A percentile compares a stretch with the other conserved stretches of the same genome.
phyloP scores from a whole-genome alignment of 2,797 vertebrate species.

The Mormyrops boulengeri region DNA sequence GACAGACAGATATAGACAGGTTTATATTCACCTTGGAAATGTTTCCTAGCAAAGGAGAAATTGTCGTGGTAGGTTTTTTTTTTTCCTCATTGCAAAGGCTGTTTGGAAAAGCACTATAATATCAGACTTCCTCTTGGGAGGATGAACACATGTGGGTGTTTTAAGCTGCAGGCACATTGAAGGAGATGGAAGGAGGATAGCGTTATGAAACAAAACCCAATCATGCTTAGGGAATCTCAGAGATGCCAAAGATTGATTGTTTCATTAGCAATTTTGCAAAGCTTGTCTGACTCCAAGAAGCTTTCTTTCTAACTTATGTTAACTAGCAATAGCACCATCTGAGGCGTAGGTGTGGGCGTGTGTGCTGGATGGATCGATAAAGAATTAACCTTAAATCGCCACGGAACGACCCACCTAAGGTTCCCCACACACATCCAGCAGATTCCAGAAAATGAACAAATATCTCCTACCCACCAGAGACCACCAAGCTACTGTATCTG shows the following conservation, averaged over 20 bases:
- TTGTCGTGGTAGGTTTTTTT: neutral
- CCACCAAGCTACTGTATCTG: neutral
- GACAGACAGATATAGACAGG: neutral
- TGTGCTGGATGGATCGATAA: slow-evolving; percentile 29
- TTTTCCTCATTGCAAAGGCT: neutral
- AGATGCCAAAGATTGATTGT: slow-evolving; percentile 37
- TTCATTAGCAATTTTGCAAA: slow-evolving; percentile 41
- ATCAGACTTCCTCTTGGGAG: neutral
- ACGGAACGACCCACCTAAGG: neutral
- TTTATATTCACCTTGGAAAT: slow-evolving; percentile 31
- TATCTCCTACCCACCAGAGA: slow-evolving; percentile 12
- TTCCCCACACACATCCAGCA: neutral
- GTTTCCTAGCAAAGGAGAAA: slow-evolving; percentile 36
- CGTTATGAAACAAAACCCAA: slow-evolving; percentile 40
- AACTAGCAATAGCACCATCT: slow-evolving; percentile 23
- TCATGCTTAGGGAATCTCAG: slow-evolving; percentile 35
- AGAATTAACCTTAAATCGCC: slow-evolving; percentile 19
- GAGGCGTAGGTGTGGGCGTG: slow-evolving; percentile 15
- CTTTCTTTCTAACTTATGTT: slow-evolving; percentile 27
- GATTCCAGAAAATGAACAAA: slow-evolving; percentile 19
- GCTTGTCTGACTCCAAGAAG: slow-evolving; percentile 31
- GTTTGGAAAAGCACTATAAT: neutral
- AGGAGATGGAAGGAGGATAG: slow-evolving; percentile 35
- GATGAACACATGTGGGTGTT: slow-evolving; percentile 19
- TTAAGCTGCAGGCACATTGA: slow-evolving; percentile 31